These are phyloP conservation scores for Zosterops japonicus DNA, from an alignment of 2,113 vertebrate genomes.

Conservation along the genomic window DNA sequence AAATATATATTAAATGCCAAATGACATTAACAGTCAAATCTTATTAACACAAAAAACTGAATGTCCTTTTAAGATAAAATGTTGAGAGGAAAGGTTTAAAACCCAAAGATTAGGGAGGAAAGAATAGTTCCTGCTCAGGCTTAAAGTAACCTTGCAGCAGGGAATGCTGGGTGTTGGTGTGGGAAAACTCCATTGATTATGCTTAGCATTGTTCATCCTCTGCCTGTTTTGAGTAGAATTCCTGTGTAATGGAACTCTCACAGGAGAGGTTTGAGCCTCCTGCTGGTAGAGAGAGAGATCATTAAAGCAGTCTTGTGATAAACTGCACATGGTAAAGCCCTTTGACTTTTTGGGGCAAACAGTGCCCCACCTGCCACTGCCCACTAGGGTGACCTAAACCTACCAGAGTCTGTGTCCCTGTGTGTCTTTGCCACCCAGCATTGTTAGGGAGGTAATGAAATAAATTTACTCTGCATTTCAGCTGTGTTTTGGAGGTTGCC, in stretches of 20 bases:
- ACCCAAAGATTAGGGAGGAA: neutral
- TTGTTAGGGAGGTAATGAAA: neutral
- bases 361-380: rapidly evolving
- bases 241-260: neutral
- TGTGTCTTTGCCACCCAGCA: rapidly evolving
- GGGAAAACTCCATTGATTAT: neutral
- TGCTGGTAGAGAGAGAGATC: neutral
- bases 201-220: neutral
- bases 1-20: neutral
- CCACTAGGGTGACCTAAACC: too few relatives aligned
- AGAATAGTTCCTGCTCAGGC: rapidly evolving
- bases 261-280: neutral
- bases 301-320: neutral
- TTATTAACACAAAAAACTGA: neutral
- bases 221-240: neutral
- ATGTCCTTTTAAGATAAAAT: neutral
- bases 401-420: neutral
- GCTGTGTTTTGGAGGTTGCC: rapidly evolving
- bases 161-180: neutral
- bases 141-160: neutral
- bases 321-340: neutral
- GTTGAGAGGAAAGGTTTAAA: neutral
- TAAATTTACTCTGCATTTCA: neutral
- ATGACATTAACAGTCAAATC: neutral
- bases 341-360: neutral